Base-by-base conservation (phyloP, 2,888 invertebrate genomes). In the Linnaemya vulpina region DNA sequence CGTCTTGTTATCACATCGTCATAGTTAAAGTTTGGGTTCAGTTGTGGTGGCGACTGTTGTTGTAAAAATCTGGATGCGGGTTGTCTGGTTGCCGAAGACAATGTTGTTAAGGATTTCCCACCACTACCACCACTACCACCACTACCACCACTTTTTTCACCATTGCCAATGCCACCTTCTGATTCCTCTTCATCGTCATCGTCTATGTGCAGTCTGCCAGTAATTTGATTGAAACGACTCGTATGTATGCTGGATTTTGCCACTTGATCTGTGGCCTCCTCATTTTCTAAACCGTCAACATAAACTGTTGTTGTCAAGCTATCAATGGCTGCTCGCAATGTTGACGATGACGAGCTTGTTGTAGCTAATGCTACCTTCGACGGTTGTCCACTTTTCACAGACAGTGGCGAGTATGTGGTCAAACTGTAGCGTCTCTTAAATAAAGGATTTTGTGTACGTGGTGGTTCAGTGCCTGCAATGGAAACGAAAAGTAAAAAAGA, bases 371-470 rank as follows among this genome's bases (percentile, higher is more conserved):
- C 51, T 43, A 51, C 63, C 70, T 78, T 87, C 62, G 63, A 79
- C 63, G 70, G 73, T 17, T 78, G 63, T 17, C 60, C 40, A 63
- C 60, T 79, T 65, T 81, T 83, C 38, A 51, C 22, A 13, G 80
- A 60, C 43, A 82, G 73, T n/a, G 80, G 70, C n/a, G 88, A 87
- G 63, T 82, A 91, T 77, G 87, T 91, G 88, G 85, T 89, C 25
- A 89, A 88, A 75, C 90, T 90, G 46, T 89, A 90, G 83, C 92
- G 90, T 1, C 93, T 92, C 73, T 93, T 93, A 85, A 93, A 93
- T 1, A 93, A 91, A 1, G 91, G 91, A 86, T 91, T 92, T 78
- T 89, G 90, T 15, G 91, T 91, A 76, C 88, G 93, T 88, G 84
- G 93, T 89, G 87, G 90, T 90, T 93, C 90, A 89, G 92, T 89